These are phyloP conservation scores for Brachylomia viminalis DNA, from an alignment of 2,888 invertebrate genomes.

Conservation along the genomic window DNA sequence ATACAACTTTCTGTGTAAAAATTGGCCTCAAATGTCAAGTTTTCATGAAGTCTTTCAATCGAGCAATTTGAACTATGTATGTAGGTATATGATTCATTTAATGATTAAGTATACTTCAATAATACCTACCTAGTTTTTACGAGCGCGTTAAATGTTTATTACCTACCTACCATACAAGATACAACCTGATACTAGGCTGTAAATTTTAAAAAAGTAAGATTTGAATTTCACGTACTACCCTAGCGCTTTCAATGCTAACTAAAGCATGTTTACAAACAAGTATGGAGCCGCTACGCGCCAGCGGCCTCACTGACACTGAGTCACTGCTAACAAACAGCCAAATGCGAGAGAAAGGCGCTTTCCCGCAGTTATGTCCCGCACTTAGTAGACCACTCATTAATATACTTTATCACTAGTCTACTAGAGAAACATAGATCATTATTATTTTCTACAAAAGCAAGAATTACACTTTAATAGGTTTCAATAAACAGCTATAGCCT, in stretches of 20 bases:
- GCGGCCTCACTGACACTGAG: conserved; percentile 68
- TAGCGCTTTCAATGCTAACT: conserved; percentile 41
- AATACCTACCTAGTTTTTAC: background rate
- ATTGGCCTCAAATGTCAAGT: background rate
- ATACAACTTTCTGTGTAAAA: background rate
- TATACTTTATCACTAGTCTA: conserved; percentile 64
- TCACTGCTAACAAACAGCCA: conserved; percentile 68
- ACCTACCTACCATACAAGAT: background rate
- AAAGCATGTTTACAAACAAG: conserved; percentile 81
- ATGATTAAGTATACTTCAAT: background rate
- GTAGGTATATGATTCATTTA: background rate
- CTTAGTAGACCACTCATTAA: conserved; percentile 72
- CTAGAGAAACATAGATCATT: conserved; percentile 24
- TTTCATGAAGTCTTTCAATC: background rate
- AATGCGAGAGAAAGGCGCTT: conserved; percentile 88
- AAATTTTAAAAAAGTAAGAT: background rate
- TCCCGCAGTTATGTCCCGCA: conserved; percentile 79
- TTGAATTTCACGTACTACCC: background rate
- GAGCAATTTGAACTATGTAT: background rate
- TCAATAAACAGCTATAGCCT: background rate
- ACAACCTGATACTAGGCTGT: background rate
- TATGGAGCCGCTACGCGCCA: conserved; percentile 75
- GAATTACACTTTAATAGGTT: background rate
- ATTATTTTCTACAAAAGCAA: conserved; percentile 25
- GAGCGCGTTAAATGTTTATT: background rate